Evolutionary conservation across 1,140 invertebrate genomes (phyloP).

Genomic region (Homarus americanus): DNA sequence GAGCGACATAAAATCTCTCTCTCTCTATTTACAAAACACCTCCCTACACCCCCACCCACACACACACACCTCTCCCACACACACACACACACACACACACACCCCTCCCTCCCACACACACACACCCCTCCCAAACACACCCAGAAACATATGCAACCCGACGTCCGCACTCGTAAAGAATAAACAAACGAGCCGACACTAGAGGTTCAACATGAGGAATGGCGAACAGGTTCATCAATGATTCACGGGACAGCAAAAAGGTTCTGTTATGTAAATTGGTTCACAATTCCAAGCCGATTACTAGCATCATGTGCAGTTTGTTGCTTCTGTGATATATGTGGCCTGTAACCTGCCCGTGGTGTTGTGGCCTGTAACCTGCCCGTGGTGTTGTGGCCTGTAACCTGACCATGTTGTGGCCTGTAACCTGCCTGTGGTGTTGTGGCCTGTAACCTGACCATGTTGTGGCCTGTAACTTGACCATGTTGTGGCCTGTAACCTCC

Average conservation of each 20-base stretch:
- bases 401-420: no score
- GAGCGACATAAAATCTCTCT: no score
- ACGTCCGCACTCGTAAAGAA: no score
- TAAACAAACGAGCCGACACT: neutral
- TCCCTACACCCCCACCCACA: neutral
- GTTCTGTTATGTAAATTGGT: slow-evolving; percentile 16
- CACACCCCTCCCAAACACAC: neutral
- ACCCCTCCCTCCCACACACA: neutral
- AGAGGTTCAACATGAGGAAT: neutral
- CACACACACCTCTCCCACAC: neutral
- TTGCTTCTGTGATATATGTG: neutral
- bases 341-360: neutral
- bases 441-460: no score
- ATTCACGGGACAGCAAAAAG: neutral
- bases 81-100: slow-evolving; percentile 22
- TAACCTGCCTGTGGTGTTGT: no score
- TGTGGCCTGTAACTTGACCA: no score
- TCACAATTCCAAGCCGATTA: neutral
- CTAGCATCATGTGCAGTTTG: neutral
- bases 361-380: no score
- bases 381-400: no score
- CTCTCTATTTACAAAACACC: no score
- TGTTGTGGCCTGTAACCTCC: no score
- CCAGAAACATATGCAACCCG: no score
- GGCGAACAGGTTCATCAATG: neutral